phyloP scores from a whole-genome alignment of 2,113 vertebrate genomes.

The Todiramphus chloris region DNA sequence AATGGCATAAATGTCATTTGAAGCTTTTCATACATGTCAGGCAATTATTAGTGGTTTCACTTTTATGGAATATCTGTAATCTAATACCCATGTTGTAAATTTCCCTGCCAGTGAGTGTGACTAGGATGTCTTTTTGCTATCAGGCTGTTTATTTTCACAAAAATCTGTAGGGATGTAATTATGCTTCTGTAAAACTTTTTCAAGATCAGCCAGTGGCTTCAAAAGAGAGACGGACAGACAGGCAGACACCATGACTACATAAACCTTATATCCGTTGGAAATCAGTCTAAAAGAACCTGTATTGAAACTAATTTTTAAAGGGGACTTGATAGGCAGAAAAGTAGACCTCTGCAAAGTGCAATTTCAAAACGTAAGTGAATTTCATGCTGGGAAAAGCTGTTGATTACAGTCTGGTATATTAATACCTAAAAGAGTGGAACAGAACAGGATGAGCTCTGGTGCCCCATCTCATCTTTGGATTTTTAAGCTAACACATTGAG shows the following conservation, averaged over 20 bases:
- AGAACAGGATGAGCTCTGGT: background rate
- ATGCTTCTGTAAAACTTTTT: background rate
- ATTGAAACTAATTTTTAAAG: constrained; percentile 18
- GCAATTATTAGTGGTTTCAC: background rate
- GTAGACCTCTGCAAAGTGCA: background rate
- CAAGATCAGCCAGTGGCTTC: background rate
- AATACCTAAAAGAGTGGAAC: background rate
- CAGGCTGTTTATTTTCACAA: background rate
- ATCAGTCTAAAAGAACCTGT: background rate
- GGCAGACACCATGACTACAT: background rate
- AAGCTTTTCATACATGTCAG: constrained; percentile 19
- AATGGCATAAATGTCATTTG: background rate
- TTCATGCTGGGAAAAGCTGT: constrained; percentile 19
- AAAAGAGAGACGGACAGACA: constrained; percentile 14
- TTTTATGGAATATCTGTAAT: background rate
- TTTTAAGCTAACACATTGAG: background rate
- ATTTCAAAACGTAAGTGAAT: constrained; percentile 34
- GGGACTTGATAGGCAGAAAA: background rate
- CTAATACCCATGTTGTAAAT: background rate
- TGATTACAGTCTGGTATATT: background rate
- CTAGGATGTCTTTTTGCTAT: background rate
- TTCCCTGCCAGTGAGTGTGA: background rate
- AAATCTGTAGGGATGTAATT: background rate
- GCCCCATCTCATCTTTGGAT: background rate
- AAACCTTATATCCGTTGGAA: background rate